Base-by-base conservation (phyloP, 2,113 vertebrate genomes). In the Donacobius atricapilla region DNA sequence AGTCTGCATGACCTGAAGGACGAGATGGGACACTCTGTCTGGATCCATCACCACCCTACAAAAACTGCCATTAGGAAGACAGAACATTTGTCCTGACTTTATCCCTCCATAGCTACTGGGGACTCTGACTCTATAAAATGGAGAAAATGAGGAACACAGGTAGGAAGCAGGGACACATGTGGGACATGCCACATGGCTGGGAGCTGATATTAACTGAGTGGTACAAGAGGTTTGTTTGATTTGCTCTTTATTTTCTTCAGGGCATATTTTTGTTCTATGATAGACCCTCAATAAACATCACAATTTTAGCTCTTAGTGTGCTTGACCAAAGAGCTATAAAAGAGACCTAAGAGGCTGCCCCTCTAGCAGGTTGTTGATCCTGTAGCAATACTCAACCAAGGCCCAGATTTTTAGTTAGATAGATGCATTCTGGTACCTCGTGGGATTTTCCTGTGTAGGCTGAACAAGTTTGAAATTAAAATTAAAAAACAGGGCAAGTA, bases 381-480 rank as follows among this genome's bases (percentile, higher is more conserved):
- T 86, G 47, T 57, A 54, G 19, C 76, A 73, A 24, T 40, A 73
- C 66, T 51, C 68, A 73, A 63, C 51, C 64, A 83, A 93, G 71
- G 69, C 71, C 71, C 56, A 68, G 71, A 76, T 78, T 95, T 87
- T 89, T 81, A 58, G 64, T 66, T 68, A 77, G 82, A 54, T 11
- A 87, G 61, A 83, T 78, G 44, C n/a, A 81, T 81, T 20, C 48
- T 77, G 63, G 35, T 83, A 77, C 40, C 93, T 95, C 1, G 0
- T 81, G 79, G 79, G 94, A 92, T 89, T 95, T 95, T 89, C 60
- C 76, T 48, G 88, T 90, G 37, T 48, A 92, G 90, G 68, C 76
- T 92, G 92, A 95, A 73, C 51, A 89, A 92, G 75, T 81, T 84
- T 87, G 60, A 93, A 96, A 96, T 92, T 89, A 89, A 96, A 95